Base-by-base conservation (phyloP, 2,797 vertebrate species). In the Oceanodroma leucorhoa region DNA sequence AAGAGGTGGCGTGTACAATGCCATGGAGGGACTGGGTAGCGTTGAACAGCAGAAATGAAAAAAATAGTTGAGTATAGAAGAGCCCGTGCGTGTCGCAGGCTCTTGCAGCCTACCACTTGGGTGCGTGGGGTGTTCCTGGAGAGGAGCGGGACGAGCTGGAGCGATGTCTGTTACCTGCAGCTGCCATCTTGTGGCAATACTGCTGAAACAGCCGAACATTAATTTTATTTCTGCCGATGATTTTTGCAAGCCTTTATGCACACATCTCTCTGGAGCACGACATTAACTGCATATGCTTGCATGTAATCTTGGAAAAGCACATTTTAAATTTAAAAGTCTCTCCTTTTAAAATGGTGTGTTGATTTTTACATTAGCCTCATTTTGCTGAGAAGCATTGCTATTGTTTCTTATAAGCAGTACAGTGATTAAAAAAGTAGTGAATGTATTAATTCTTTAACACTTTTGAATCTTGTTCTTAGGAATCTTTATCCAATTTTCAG, bases 121-220 rank as follows among this genome's bases (percentile, higher is more conserved):
- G 20, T 26, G 21, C 29, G 29, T 2, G 14, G 12, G 24, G 23
- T 14, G 18, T 32, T 32, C n/a, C 10, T 46, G 48, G 6, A 6
- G 3, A 3, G 75, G 34, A 62, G n/a, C 1, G 0, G 29, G 21
- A 51, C 70, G 67, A 89, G 22, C 2, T 1, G 6, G 24, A 6
- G 19, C 9, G 30, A 50, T 64, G 2, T 53, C 51, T 73, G 48
- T 95, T 93, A 15, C 1, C 1, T 89, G 94, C 95, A 96, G 71
- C 11, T 89, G 91, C 89, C 97, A 96, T 93, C 95, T 91, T 69
- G 66, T 96, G 97, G 91, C 43, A 76, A 48, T 62, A 53, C 6
- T 22, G 41, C 26, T 45, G 50, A 5, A 29, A 24, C 19, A 22
- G 14, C 18, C 51, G n/a, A 38, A 45, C 23, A 18, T 27, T 20